Conservation (phyloP, 2,113 vertebrate species). For the Pteronura brasiliensis region DNA sequence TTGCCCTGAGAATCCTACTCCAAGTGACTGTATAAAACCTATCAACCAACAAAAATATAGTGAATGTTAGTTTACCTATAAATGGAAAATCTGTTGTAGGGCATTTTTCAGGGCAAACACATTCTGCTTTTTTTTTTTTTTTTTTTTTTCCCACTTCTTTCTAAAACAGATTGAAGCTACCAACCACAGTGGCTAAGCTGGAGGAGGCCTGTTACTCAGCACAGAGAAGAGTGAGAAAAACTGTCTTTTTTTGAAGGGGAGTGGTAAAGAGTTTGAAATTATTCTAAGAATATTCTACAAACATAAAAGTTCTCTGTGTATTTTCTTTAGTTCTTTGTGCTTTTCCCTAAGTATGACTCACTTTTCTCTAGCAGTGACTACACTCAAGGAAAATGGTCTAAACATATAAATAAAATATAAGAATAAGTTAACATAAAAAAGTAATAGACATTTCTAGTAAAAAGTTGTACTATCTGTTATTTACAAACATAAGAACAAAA, state of each 20-base stretch:
- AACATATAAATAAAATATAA: not conserved
- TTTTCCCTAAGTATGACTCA: not conserved
- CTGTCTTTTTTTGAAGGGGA: not conserved
- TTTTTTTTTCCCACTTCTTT: not conserved
- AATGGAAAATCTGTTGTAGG: not conserved
- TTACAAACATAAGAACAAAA: not conserved
- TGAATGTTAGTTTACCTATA: not conserved
- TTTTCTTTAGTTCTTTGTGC: not conserved
- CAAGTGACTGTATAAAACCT: not conserved
- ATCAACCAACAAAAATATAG: not conserved
- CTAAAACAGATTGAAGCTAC: not conserved
- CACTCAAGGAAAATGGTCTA: not conserved
- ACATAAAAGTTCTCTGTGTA: not conserved
- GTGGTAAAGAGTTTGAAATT: not conserved
- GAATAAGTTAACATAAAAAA: slow-evolving; percentile 14
- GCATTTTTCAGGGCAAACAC: not conserved
- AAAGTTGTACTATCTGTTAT: not conserved
- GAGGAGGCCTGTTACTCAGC: not conserved
- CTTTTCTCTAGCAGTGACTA: not conserved
- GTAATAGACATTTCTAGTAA: not conserved
- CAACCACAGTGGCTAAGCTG: not conserved
- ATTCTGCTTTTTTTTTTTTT: not conserved
- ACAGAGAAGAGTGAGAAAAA: not conserved
- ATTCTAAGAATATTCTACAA: not conserved
- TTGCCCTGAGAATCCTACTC: not conserved